Percentiles rank a stretch among this genome's conserved stretches.
phyloP scores from a whole-genome alignment of 64 coral and sea anemone genomes.

The Porites lutea region DNA sequence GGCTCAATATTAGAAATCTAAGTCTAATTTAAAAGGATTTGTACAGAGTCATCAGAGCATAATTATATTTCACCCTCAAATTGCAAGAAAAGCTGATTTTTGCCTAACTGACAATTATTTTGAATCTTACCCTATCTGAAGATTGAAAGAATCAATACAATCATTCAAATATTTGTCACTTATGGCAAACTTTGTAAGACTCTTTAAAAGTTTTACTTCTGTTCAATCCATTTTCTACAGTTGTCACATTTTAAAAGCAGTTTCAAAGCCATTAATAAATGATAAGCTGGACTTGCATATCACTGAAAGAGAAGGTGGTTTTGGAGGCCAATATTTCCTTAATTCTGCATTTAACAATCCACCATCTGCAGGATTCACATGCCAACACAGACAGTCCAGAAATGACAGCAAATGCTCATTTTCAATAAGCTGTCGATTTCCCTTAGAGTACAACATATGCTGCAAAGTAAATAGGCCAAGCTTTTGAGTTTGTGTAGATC shows the following conservation, averaged over 20 bases:
- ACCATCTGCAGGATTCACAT: slow-evolving; percentile 47
- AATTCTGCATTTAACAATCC: slow-evolving; percentile 41
- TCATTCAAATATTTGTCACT: too few relatives aligned
- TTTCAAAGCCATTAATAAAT: slow-evolving; percentile 64
- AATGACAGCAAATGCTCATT: slow-evolving; percentile 74
- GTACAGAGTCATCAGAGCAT: too few relatives aligned
- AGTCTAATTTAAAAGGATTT: too few relatives aligned
- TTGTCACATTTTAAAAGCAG: slow-evolving; percentile 56
- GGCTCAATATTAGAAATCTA: too few relatives aligned
- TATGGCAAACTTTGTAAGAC: too few relatives aligned
- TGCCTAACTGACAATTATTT: too few relatives aligned
- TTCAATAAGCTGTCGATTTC: slow-evolving; percentile 76
- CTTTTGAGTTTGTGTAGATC: slow-evolving; percentile 64
- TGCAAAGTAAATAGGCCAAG: slow-evolving; percentile 79
- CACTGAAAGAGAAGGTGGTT: slow-evolving; percentile 66
- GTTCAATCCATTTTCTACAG: background rate
- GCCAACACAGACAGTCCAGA: slow-evolving; percentile 78
- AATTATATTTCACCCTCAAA: too few relatives aligned
- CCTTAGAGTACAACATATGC: slow-evolving; percentile 70
- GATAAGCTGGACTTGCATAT: slow-evolving; percentile 81
- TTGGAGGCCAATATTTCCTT: slow-evolving; percentile 52
- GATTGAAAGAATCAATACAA: too few relatives aligned
- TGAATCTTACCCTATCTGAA: too few relatives aligned
- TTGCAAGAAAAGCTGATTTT: too few relatives aligned
- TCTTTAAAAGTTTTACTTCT: too few relatives aligned